phyloP scores from a whole-genome alignment of 2,888 invertebrate genomes.

The Xiphydria camelus region DNA sequence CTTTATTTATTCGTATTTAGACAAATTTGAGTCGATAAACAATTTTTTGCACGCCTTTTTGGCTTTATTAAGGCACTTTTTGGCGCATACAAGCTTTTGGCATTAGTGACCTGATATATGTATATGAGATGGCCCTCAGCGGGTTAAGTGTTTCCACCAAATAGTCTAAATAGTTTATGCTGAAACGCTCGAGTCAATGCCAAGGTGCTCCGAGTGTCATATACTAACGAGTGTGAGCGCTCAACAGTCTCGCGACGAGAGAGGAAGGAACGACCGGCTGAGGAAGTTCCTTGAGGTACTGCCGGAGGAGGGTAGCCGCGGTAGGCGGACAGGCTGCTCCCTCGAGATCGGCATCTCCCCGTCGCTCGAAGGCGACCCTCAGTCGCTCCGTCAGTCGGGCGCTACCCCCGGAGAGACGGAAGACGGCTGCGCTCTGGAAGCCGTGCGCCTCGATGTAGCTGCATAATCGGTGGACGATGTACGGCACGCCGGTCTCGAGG shows the following conservation, averaged over 20 bases:
- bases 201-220: too few species aligned
- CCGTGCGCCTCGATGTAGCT: slow-evolving; percentile 58
- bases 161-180: too few species aligned
- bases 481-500: slow-evolving; percentile 54
- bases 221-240: slow-evolving; percentile 48
- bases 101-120: too few species aligned
- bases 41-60: too few species aligned
- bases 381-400: slow-evolving; percentile 61
- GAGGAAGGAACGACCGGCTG: slow-evolving; percentile 60
- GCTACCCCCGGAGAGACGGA: slow-evolving; percentile 62
- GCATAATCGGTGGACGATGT: slow-evolving; percentile 56
- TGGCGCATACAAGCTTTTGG: too few species aligned
- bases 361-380: slow-evolving; percentile 59
- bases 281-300: slow-evolving; percentile 63
- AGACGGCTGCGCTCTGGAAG: slow-evolving; percentile 51
- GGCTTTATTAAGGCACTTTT: too few species aligned
- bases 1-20: too few species aligned
- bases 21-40: too few species aligned
- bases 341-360: slow-evolving; percentile 62
- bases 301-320: slow-evolving; percentile 62
- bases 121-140: too few species aligned
- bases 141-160: too few species aligned
- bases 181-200: too few species aligned
- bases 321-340: slow-evolving; percentile 60
- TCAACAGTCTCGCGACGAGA: slow-evolving; percentile 53